These are phyloP conservation scores for Rutpela maculata DNA, from an alignment of 2,888 invertebrate species.

Conservation along the genomic window DNA sequence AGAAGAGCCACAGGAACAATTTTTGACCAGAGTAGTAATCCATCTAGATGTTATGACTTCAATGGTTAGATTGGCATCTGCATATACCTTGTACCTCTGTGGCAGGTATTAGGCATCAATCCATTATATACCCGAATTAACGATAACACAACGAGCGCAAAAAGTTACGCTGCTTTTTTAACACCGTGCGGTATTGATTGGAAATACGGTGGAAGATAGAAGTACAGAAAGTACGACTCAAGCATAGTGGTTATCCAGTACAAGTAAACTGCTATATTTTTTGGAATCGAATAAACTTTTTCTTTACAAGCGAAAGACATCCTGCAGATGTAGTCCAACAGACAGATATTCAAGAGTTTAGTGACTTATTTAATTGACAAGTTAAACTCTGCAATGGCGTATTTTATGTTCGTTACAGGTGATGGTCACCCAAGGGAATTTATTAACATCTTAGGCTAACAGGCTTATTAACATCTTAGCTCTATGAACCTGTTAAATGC, in stretches of 20 bases:
- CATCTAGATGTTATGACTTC: constrained; percentile 92
- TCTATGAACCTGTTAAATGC: constrained; percentile 97
- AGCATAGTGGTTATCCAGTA: constrained; percentile 98
- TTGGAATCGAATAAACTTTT: constrained; percentile 96
- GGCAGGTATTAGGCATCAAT: constrained; percentile 95
- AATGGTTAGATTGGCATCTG: constrained; percentile 96
- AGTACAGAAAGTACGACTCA: constrained; percentile 90
- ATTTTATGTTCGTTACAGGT: constrained; percentile 83
- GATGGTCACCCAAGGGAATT: constrained; percentile 78
- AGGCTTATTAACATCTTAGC: too few relatives aligned
- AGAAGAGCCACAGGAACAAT: constrained; percentile 95
- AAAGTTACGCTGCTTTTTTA: constrained; percentile 92
- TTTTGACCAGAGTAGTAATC: constrained; percentile 90
- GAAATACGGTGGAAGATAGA: constrained; percentile 81
- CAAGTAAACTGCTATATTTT: constrained; percentile 96
- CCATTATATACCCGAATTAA: constrained; percentile 93
- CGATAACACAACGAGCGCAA: constrained; percentile 93
- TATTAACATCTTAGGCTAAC: constrained; percentile 86
- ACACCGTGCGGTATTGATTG: constrained; percentile 92
- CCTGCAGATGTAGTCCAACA: constrained; percentile 95
- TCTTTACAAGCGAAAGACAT: constrained; percentile 95
- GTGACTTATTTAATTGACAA: constrained; percentile 88
- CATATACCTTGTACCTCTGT: constrained; percentile 96
- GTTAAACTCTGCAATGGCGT: constrained; percentile 86
- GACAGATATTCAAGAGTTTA: constrained; percentile 88